phyloP scores from a whole-genome alignment of 2,888 invertebrate genomes.

The Drosophila yooni region DNA sequence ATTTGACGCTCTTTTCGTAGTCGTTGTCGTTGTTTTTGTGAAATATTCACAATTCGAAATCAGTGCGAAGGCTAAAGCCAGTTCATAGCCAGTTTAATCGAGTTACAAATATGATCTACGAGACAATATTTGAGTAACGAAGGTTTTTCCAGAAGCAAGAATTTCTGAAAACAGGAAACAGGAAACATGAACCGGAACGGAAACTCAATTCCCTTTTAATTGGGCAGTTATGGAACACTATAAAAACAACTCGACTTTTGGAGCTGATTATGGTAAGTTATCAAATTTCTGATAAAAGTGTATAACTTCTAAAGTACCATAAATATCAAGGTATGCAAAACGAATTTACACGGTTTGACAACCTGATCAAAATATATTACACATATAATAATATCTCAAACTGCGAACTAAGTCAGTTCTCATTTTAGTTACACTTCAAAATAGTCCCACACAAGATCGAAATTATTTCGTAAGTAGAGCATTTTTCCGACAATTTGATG shows the following conservation, averaged over 20 bases:
- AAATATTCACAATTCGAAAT: conserved; percentile 19
- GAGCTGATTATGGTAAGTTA: background rate
- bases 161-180: background rate
- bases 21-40: background rate
- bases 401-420: background rate
- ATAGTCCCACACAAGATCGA: background rate
- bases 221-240: background rate
- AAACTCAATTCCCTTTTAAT: background rate
- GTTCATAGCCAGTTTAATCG: conserved; percentile 19
- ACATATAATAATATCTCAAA: background rate
- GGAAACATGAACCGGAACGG: background rate
- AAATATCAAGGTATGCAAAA: background rate
- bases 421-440: background rate
- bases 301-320: background rate
- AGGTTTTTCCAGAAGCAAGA: background rate
- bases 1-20: conserved; percentile 5
- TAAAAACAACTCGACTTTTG: background rate
- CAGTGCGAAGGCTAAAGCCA: conserved; percentile 42
- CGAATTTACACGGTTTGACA: background rate
- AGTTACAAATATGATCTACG: conserved; percentile 9
- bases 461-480: background rate
- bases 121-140: background rate
- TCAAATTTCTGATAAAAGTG: background rate
- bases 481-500: background rate
- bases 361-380: background rate